Percentiles rank a stretch among this genome's conserved stretches.
Conservation (phyloP, 2,888 invertebrate genomes). For the Capitulum mitella region DNA sequence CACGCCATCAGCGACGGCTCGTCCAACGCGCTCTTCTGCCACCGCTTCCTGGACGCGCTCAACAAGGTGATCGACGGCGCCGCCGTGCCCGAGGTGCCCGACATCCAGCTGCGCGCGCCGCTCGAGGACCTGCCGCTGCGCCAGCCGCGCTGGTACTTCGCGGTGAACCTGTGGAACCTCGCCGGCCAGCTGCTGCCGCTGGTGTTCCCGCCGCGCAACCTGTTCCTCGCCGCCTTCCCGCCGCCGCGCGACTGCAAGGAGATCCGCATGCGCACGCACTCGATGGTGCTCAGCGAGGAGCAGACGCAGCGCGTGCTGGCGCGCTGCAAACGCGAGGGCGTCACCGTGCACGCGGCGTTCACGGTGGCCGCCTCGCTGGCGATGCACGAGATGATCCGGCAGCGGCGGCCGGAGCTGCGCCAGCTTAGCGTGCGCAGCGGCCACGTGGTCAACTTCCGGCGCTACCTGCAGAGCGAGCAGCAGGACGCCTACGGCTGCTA, state of each 20-base stretch:
- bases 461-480: constrained; percentile 33
- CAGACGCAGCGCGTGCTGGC: constrained; percentile 30
- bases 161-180: background rate
- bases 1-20: constrained; percentile 36
- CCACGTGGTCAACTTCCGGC: constrained; percentile 36
- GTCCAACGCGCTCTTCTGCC: constrained; percentile 36
- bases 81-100: constrained; percentile 32
- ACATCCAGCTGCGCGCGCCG: constrained; percentile 27
- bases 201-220: constrained; percentile 28
- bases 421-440: constrained; percentile 30
- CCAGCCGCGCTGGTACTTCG: background rate
- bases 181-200: background rate
- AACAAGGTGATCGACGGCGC: constrained; percentile 32
- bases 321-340: constrained; percentile 34
- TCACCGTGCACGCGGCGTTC: constrained; percentile 35
- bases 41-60: constrained; percentile 33
- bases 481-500: constrained; percentile 34
- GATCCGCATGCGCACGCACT: constrained; percentile 31
- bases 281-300: constrained; percentile 31
- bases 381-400: constrained; percentile 32
- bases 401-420: constrained; percentile 11
- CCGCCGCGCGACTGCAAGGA: constrained; percentile 28
- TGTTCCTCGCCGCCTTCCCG: constrained; percentile 31
- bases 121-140: background rate
- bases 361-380: constrained; percentile 36